Evolutionary conservation across 2,888 invertebrate genomes (phyloP).

Genomic region (Macrosiphum euphorbiae): DNA sequence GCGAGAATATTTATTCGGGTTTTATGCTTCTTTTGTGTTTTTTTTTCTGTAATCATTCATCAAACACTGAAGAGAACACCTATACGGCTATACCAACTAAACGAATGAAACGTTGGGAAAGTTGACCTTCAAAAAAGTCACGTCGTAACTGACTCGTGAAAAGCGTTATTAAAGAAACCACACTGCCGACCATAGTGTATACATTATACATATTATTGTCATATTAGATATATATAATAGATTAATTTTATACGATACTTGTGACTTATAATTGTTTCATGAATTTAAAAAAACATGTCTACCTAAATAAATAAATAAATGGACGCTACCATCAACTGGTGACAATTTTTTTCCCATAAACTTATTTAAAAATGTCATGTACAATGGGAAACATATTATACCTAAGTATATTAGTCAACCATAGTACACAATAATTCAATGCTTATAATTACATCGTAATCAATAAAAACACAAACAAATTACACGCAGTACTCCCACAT

Average conservation of each 20-base stretch:
- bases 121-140: background rate
- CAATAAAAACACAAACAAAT: background rate
- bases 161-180: background rate
- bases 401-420: too few species aligned
- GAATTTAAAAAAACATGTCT: too few species aligned
- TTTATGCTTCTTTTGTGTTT: background rate
- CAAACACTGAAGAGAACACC: background rate
- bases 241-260: background rate
- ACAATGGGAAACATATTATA: too few species aligned
- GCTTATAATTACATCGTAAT: background rate
- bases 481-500: background rate
- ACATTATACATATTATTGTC: background rate
- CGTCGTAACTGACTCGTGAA: background rate
- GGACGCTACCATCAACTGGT: too few species aligned
- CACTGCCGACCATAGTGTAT: background rate
- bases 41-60: background rate
- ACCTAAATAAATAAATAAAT: too few species aligned
- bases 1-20: background rate
- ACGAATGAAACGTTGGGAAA: background rate
- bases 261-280: too few species aligned
- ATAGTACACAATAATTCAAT: background rate
- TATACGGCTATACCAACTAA: background rate
- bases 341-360: too few species aligned
- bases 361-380: too few species aligned
- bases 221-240: background rate